Evolutionary conservation across 1,140 invertebrate genomes (phyloP).

Genomic region (Trachymyrmex cornetzi): DNA sequence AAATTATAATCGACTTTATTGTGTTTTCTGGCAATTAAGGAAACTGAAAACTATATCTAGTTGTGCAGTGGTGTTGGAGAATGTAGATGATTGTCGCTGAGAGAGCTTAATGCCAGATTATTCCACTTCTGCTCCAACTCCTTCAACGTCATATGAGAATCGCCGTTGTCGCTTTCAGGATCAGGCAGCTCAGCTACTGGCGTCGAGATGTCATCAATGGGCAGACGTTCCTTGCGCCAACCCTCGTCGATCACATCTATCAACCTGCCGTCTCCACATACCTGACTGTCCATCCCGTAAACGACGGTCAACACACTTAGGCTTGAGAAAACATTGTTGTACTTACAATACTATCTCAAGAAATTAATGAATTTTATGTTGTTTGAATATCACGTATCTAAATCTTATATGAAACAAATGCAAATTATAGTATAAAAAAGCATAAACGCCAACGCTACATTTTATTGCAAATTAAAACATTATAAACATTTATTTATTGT

Average conservation of each 20-base stretch:
- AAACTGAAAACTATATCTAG: conserved; percentile 65
- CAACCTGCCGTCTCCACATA: conserved; percentile 91
- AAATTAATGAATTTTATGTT: not conserved
- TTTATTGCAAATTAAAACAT: too few relatives aligned
- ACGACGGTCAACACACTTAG: conserved; percentile 29
- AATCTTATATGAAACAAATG: not conserved
- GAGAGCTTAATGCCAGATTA: conserved; percentile 91
- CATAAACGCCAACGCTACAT: too few relatives aligned
- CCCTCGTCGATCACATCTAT: conserved; percentile 95
- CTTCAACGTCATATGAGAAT: conserved; percentile 95
- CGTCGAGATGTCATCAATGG: conserved; percentile 96
- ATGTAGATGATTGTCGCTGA: conserved; percentile 87
- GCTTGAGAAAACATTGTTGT: conserved; percentile 28
- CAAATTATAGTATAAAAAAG: not conserved
- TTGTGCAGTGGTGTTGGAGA: conserved; percentile 84
- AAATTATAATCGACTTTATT: conserved; percentile 15
- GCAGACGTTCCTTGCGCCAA: conserved; percentile 95
- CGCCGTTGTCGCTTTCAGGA: conserved; percentile 97
- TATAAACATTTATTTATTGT: too few relatives aligned
- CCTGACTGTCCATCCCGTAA: conserved; percentile 88
- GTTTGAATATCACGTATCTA: not conserved
- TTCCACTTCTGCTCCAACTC: conserved; percentile 97
- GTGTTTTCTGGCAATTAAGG: not conserved
- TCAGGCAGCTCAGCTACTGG: conserved; percentile 95
- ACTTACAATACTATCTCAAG: conserved; percentile 16